Evolutionary conservation across 2,888 invertebrate species (phyloP), one percentile per base, ranked within the genome.

Genomic region (Podotricha telesiphe): DNA sequence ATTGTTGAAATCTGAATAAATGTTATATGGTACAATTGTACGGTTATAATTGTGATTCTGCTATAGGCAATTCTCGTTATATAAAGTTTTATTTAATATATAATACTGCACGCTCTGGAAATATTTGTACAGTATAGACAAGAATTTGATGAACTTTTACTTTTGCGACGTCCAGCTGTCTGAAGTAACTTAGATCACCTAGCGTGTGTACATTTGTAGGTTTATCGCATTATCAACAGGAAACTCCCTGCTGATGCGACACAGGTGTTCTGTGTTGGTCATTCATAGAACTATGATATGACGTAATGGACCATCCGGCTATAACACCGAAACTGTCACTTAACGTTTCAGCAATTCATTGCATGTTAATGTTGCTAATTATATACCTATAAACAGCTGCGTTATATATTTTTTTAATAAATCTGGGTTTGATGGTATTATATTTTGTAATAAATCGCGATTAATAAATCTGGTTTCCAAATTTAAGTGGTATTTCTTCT

Each of bases 161-260:
- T 68, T 71, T 66, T 7, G 47, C 28, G 73, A 59, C 74, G 74
- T 70, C 74, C 65, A 47, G 73, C 74, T 51, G 74, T 72, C 74
- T 74, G 70, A 48, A 64, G 48, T 53, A 50, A 50, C 77, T 76
- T 77, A 73, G 78, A 76, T 74, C 76, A 70, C 61, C 65, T 73
- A 67, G 73, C 19, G 48, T 47, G 70, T 69, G 22, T 50, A 50
- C 22, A 42, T 42, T 42, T 13, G 50, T 45, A 58, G 67, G 65
- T 69, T 69, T 73, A 71, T 59, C 67, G 67, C 47, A 65, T 79
- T 85, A 88, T 86, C 85, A 80, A 82, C 87, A 86, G 88, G 88
- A 88, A 84, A 83, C 82, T 75, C 74, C 68, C 45, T 69, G 80
- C 84, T 86, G 85, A 86, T 82, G 77, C 77, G 80, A 78, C 71